Conservation (phyloP, 2,888 invertebrate species). For the Limenitis camilla region DNA sequence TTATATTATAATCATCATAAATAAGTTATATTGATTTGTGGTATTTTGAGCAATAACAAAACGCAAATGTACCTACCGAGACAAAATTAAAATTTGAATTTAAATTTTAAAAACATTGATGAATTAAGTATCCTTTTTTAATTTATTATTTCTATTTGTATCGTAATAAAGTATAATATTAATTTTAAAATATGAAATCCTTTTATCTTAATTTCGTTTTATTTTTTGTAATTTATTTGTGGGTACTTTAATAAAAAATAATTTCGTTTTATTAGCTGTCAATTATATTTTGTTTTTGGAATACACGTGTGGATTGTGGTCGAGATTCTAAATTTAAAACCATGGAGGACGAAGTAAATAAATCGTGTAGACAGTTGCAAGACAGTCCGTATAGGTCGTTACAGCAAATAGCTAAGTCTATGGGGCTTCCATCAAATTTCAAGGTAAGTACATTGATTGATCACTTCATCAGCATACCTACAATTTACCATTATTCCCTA, state of each 20-base stretch:
- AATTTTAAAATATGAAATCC: too few relatives aligned
- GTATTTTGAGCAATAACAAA: background rate
- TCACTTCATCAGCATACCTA: too few relatives aligned
- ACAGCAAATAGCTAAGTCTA: conserved; percentile 50
- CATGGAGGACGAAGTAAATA: conserved; percentile 27
- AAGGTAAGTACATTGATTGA: conserved; percentile 35
- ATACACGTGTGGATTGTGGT: conserved; percentile 21
- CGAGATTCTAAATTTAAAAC: conserved; percentile 1
- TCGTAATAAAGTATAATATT: too few relatives aligned
- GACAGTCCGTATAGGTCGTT: conserved; percentile 44
- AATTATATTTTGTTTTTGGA: conserved; percentile 2
- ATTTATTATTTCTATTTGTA: too few relatives aligned
- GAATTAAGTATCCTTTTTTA: background rate
- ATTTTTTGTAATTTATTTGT: background rate
- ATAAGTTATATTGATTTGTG: too few relatives aligned
- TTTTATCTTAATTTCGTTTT: background rate
- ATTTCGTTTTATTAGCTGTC: too few relatives aligned
- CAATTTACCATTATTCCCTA: too few relatives aligned
- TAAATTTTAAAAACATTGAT: background rate
- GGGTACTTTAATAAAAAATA: conserved; percentile 7
- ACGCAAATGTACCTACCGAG: conserved; percentile 1
- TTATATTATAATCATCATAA: too few relatives aligned
- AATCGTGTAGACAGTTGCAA: conserved; percentile 33
- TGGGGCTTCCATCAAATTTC: conserved; percentile 54
- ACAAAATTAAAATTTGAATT: background rate